Conservation (phyloP, 2,797 vertebrate genomes). For the Balearica regulorum region DNA sequence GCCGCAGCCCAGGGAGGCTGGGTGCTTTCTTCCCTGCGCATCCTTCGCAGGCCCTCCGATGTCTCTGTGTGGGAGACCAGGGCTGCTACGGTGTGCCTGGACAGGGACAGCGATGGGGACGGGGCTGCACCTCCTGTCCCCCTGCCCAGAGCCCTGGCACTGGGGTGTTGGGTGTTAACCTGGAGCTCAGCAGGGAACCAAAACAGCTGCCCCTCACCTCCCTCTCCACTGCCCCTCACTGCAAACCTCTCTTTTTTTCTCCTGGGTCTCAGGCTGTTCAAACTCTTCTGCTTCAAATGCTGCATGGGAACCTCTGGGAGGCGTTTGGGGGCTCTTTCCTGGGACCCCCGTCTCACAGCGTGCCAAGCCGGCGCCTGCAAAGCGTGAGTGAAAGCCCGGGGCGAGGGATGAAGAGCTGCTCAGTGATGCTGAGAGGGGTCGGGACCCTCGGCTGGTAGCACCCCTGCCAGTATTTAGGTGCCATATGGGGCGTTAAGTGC, state of each 20-base stretch:
- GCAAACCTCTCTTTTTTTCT: neutral
- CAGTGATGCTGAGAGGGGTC: accelerated
- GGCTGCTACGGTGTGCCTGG: neutral
- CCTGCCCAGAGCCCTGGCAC: neutral
- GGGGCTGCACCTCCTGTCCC: neutral
- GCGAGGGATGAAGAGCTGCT: neutral
- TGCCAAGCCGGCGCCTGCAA: neutral
- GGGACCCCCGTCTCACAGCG: neutral
- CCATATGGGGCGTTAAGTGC: neutral
- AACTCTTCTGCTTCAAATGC: neutral
- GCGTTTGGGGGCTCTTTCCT: neutral
- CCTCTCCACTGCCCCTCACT: neutral
- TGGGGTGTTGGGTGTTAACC: neutral
- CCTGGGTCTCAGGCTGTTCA: neutral
- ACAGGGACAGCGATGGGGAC: neutral
- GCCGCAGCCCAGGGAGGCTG: neutral
- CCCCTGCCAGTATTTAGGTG: neutral
- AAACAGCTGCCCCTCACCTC: neutral
- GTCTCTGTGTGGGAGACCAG: accelerated
- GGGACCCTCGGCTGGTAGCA: neutral
- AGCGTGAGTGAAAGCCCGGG: accelerated
- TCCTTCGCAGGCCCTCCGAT: accelerated
- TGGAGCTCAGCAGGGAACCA: accelerated
- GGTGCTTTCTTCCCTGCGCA: neutral
- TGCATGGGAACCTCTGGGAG: neutral